phyloP scores from a whole-genome alignment of 2,888 invertebrate species.

The Diarsia rubi region DNA sequence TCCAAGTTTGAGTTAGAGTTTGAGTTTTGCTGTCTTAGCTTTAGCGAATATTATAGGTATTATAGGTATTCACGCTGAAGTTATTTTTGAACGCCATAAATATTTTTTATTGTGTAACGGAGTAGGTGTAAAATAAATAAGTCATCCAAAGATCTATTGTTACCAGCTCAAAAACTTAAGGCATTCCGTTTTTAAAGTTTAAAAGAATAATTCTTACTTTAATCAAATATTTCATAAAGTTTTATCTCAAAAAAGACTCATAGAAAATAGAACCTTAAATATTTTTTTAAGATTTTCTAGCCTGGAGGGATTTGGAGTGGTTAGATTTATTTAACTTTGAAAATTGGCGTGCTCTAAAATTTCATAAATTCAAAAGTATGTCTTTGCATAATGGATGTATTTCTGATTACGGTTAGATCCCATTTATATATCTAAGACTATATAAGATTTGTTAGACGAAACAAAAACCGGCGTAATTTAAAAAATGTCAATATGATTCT shows the following conservation, averaged over 20 bases:
- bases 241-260: background rate
- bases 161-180: background rate
- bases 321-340: conserved; percentile 17
- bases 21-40: background rate
- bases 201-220: background rate
- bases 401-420: conserved; percentile 8
- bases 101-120: background rate
- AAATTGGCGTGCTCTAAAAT: background rate
- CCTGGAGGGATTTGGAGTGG: background rate
- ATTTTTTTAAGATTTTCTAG: conserved; percentile 7
- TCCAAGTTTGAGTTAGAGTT: background rate
- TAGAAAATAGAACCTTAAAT: background rate
- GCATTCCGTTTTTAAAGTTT: background rate
- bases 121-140: background rate
- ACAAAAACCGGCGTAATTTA: background rate
- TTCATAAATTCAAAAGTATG: background rate
- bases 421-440: conserved; percentile 8
- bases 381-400: conserved; percentile 38
- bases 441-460: background rate
- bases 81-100: no score
- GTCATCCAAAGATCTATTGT: background rate
- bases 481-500: background rate
- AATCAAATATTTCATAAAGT: background rate
- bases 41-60: background rate
- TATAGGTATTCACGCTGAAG: background rate